Conservation (phyloP, 2,888 invertebrate species). For the Agapostemon virescens region DNA sequence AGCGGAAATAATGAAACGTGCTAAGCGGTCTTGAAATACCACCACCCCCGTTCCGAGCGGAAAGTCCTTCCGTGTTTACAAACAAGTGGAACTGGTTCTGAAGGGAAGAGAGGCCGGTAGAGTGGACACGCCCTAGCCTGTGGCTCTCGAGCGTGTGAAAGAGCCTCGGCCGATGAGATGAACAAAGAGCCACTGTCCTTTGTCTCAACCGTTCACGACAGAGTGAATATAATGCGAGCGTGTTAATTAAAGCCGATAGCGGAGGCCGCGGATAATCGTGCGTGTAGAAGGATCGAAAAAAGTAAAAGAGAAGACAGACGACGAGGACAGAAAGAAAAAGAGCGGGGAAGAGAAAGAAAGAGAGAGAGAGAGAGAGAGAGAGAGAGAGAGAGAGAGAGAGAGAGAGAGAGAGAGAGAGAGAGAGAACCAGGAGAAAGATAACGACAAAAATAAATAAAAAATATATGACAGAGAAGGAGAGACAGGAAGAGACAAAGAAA, state of each 20-base stretch:
- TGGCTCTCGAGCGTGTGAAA: slow-evolving; percentile 66
- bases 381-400: neutral
- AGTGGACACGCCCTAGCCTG: slow-evolving; percentile 66
- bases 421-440: neutral
- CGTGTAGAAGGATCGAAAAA: slow-evolving; percentile 27
- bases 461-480: neutral
- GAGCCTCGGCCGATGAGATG: slow-evolving; percentile 61
- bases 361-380: neutral
- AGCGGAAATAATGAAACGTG: slow-evolving; percentile 58
- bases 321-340: neutral
- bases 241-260: slow-evolving; percentile 66
- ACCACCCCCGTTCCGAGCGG: slow-evolving; percentile 13
- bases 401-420: neutral
- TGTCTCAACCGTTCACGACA: slow-evolving; percentile 64
- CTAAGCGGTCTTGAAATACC: slow-evolving; percentile 54
- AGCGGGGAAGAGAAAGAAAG: neutral
- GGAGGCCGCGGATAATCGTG: slow-evolving; percentile 48
- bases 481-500: neutral
- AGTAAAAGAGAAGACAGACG: slow-evolving; percentile 22
- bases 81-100: slow-evolving; percentile 69
- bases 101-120: slow-evolving; percentile 56
- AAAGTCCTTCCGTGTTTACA: slow-evolving; percentile 69
- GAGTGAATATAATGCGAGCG: slow-evolving; percentile 64
- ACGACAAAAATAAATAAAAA: neutral
- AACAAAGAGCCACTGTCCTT: slow-evolving; percentile 68